A percentile compares a stretch with the other conserved stretches of the same genome.
phyloP scores from a whole-genome alignment of 92 coral and sea anemone species.

The Palythoa caribaeorum region DNA sequence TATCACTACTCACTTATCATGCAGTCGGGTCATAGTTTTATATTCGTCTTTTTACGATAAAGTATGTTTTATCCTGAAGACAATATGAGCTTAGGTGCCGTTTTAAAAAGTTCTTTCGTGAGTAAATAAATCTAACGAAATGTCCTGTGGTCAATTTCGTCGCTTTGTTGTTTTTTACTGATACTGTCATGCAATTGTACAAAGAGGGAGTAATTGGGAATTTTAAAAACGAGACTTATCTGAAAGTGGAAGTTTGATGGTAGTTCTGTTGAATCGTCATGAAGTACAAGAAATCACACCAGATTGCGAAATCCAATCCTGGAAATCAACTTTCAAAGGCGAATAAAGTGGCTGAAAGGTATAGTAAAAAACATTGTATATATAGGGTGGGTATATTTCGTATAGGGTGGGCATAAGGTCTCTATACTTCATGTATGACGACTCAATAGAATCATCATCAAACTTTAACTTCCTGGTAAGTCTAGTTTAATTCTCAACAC shows the following conservation, averaged over 20 bases:
- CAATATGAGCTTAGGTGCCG: no score
- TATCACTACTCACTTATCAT: no score
- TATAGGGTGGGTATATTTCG: constrained; percentile 30
- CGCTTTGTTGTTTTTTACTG: no score
- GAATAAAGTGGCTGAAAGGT: constrained; percentile 62
- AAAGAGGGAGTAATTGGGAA: no score
- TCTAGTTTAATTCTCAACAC: constrained; percentile 59
- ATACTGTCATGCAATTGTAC: no score
- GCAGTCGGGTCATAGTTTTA: no score
- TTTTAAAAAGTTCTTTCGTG: no score
- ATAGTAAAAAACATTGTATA: background rate
- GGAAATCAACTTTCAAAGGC: constrained; percentile 67
- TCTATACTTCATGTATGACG: constrained; percentile 18
- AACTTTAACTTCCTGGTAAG: constrained; percentile 7
- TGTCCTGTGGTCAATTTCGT: no score
- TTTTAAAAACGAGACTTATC: constrained; percentile 56
- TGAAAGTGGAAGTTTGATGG: constrained; percentile 54
- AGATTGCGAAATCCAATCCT: constrained; percentile 66
- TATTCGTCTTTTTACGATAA: no score
- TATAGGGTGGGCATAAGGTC: constrained; percentile 36
- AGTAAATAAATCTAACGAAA: no score
- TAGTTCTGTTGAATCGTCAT: constrained; percentile 67
- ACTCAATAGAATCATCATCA: constrained; percentile 12
- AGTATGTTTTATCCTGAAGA: no score
- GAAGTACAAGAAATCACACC: constrained; percentile 68